Conservation (phyloP, 1,140 invertebrate genomes). For the Yoshiicerus persimilis region DNA sequence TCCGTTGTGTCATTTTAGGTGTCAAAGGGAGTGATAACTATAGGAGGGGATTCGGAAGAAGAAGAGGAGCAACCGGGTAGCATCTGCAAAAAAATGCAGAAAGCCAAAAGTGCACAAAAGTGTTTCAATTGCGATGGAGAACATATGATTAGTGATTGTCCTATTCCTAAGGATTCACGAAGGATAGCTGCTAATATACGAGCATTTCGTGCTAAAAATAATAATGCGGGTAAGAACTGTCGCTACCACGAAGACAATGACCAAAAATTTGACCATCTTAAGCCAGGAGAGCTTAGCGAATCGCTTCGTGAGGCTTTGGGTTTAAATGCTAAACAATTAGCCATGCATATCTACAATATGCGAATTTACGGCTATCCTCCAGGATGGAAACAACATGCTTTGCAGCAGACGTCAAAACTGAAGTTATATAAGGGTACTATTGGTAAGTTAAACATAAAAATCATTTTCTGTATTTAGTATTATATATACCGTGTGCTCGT, state of each 20-base stretch:
- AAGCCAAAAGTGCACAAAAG: background rate
- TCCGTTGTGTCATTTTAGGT: background rate
- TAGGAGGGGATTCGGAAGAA: background rate
- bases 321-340: background rate
- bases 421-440: background rate
- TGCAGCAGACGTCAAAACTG: background rate
- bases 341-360: background rate
- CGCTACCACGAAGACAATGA: background rate
- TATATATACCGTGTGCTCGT: no score
- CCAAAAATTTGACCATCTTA: background rate
- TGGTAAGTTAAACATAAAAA: no score
- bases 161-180: background rate
- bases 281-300: background rate
- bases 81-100: background rate
- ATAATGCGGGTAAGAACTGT: background rate
- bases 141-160: background rate
- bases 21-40: background rate
- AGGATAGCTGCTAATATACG: background rate
- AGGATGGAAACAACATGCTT: background rate
- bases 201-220: background rate
- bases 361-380: background rate
- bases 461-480: no score
- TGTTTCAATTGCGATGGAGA: background rate
- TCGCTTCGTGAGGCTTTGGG: background rate
- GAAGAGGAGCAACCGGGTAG: background rate